Conservation (phyloP, 2,113 vertebrate genomes). For the Rhombomys opimus region DNA sequence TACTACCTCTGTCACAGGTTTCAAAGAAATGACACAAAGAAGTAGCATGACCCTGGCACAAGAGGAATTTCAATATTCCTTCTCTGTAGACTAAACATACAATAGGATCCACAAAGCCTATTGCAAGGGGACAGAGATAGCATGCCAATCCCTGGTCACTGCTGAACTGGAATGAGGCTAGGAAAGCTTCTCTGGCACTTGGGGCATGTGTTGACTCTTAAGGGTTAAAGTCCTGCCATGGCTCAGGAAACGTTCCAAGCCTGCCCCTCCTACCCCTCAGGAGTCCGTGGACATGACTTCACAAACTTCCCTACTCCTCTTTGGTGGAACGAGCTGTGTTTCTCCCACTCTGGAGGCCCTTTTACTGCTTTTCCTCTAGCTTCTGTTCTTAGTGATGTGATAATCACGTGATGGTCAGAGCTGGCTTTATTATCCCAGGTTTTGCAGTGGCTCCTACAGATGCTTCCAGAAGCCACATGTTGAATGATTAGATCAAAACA, state of each 20-base stretch:
- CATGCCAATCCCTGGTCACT: too few species aligned
- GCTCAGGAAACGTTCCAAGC: not conserved
- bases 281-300: not conserved
- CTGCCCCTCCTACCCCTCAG: not conserved
- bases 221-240: too few species aligned
- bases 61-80: not conserved
- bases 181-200: not conserved
- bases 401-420: not conserved
- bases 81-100: not conserved
- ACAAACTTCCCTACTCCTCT: not conserved
- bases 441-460: not conserved
- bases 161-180: not conserved
- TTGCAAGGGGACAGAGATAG: too few species aligned
- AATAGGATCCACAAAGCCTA: not conserved
- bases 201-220: not conserved
- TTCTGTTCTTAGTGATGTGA: not conserved
- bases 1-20: not conserved
- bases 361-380: not conserved
- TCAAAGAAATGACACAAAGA: not conserved
- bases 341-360: not conserved
- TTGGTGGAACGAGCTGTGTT: not conserved
- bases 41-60: not conserved
- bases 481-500: conserved; percentile 21
- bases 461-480: not conserved
- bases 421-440: not conserved